These are phyloP conservation scores for Xanthorhoe designata DNA, from an alignment of 2,888 invertebrate genomes.

Conservation along the genomic window DNA sequence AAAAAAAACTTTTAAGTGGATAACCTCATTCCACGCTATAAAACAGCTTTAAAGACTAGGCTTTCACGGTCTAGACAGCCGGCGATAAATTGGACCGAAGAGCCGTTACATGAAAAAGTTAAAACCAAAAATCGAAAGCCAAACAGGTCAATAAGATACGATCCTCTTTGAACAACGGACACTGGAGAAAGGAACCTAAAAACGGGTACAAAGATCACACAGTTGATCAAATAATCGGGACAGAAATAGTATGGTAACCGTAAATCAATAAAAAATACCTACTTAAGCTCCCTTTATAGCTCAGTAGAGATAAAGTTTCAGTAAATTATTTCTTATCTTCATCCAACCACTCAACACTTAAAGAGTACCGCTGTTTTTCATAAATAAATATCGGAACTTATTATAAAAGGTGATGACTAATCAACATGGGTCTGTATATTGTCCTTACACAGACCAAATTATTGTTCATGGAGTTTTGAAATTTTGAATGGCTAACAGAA, in stretches of 20 bases:
- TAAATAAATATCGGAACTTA: neutral
- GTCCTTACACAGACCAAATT: too few relatives aligned
- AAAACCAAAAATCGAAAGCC: slow-evolving; percentile 61
- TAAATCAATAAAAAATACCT: slow-evolving; percentile 53
- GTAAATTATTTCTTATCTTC: slow-evolving; percentile 35
- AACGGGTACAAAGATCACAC: slow-evolving; percentile 51
- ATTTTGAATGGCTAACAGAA: too few relatives aligned
- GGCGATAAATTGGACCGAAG: slow-evolving; percentile 56
- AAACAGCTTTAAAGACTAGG: slow-evolving; percentile 28
- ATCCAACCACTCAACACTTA: slow-evolving; percentile 14
- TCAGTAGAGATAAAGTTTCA: slow-evolving; percentile 38
- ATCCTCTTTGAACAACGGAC: slow-evolving; percentile 58
- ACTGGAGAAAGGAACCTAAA: slow-evolving; percentile 61
- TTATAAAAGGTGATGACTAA: too few relatives aligned
- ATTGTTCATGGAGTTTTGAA: too few relatives aligned
- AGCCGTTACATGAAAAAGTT: slow-evolving; percentile 66
- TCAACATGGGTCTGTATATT: too few relatives aligned
- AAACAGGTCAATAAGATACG: slow-evolving; percentile 62
- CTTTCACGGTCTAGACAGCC: slow-evolving; percentile 25
- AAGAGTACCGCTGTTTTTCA: slow-evolving; percentile 18
- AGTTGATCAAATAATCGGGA: slow-evolving; percentile 59
- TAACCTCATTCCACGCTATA: slow-evolving; percentile 4
- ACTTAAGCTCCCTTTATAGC: slow-evolving; percentile 52
- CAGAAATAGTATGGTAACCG: slow-evolving; percentile 49
- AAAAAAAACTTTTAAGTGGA: slow-evolving; percentile 1